Evolutionary conservation across 2,888 invertebrate genomes (phyloP).

Genomic region (Darwinula stevensoni): DNA sequence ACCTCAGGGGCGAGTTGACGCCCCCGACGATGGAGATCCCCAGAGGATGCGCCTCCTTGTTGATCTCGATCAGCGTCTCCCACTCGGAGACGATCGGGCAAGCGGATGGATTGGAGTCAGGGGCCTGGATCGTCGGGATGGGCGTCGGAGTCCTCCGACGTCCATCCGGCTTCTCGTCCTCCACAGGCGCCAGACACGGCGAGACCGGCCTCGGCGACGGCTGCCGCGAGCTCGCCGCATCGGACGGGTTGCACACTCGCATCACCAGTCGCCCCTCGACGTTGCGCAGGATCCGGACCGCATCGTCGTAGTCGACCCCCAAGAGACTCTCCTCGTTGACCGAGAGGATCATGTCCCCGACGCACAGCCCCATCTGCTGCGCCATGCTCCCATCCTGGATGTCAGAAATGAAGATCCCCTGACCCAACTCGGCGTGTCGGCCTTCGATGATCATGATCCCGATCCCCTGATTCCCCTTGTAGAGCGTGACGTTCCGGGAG

Average conservation of each 20-base stretch:
- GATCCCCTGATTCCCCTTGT: conserved; percentile 47
- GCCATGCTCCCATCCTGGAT: conserved; percentile 29
- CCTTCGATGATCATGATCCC: conserved; percentile 90
- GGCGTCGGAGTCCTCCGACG: conserved; percentile 5
- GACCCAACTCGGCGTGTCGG: conserved; percentile 64
- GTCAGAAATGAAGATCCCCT: conserved; percentile 75
- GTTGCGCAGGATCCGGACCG: conserved; percentile 49
- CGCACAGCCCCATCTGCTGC: conserved; percentile 35
- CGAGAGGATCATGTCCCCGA: conserved; percentile 87
- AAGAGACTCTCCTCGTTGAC: conserved; percentile 75
- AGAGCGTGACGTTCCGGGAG: no score
- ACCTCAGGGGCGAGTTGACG: conserved; percentile 24
- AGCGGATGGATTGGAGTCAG: background rate
- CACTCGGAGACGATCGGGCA: background rate
- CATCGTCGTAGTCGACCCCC: conserved; percentile 67
- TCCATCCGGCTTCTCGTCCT: conserved; percentile 16
- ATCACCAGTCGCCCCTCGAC: conserved; percentile 57
- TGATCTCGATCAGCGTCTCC: background rate
- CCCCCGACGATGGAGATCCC: background rate
- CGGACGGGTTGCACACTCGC: conserved; percentile 53
- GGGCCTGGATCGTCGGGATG: background rate
- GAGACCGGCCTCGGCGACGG: conserved; percentile 5
- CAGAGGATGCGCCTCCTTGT: background rate
- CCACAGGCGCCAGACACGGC: conserved; percentile 13
- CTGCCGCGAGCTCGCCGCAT: conserved; percentile 18